A percentile compares a stretch with the other conserved stretches of the same genome.
Conservation (phyloP, 2,888 invertebrate genomes). For the Ochlodes sylvanus region DNA sequence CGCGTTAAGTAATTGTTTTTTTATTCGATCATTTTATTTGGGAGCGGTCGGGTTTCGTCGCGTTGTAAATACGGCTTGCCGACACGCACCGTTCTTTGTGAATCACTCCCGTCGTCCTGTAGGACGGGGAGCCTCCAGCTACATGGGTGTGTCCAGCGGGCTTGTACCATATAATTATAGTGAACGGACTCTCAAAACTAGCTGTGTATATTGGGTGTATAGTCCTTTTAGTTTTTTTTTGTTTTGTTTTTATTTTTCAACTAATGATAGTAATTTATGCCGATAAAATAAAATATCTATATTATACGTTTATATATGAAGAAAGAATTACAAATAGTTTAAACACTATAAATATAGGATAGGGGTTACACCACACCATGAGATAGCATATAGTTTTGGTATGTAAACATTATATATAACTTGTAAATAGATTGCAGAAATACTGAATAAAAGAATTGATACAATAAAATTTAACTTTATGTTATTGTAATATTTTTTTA, state of each 20-base stretch:
- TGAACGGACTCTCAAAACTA: slow-evolving; percentile 72
- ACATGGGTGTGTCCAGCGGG: slow-evolving; percentile 70
- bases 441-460: slow-evolving; percentile 79
- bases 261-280: slow-evolving; percentile 84
- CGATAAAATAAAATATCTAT: slow-evolving; percentile 71
- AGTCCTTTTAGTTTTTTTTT: slow-evolving; percentile 72
- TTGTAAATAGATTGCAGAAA: slow-evolving; percentile 80
- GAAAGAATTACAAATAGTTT: slow-evolving; percentile 83
- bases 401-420: slow-evolving; percentile 80
- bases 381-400: slow-evolving; percentile 82
- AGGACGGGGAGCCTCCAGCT: slow-evolving; percentile 77
- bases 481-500: slow-evolving; percentile 79
- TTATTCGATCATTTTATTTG: slow-evolving; percentile 58
- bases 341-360: slow-evolving; percentile 83
- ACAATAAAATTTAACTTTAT: slow-evolving; percentile 79
- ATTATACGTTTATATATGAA: slow-evolving; percentile 74
- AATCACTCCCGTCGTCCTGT: slow-evolving; percentile 55
- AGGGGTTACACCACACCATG: slow-evolving; percentile 78
- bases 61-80: slow-evolving; percentile 62
- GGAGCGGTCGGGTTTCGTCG: slow-evolving; percentile 52
- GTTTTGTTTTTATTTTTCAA: slow-evolving; percentile 74
- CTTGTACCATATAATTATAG: slow-evolving; percentile 78
- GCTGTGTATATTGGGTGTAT: slow-evolving; percentile 84
- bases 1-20: slow-evolving; percentile 70
- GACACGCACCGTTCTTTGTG: slow-evolving; percentile 53